Evolutionary conservation across 2,797 vertebrate species (phyloP).

Genomic region (Labroides dimidiatus): DNA sequence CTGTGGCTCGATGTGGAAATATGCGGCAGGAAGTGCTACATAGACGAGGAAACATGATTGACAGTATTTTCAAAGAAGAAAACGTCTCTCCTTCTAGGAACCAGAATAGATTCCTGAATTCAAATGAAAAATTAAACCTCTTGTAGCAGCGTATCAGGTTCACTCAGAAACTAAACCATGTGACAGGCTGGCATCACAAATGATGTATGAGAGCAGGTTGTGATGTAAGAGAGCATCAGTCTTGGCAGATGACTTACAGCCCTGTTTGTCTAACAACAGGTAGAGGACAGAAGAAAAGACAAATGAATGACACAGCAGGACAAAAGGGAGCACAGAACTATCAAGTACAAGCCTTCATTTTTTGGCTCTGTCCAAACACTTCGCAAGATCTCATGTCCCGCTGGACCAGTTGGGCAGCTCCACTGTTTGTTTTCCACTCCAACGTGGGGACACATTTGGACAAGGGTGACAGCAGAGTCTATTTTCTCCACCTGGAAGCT

Average conservation of each 20-base stretch:
- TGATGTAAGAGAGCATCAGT: slow-evolving; percentile 18
- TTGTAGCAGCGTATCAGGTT: slow-evolving; percentile 11
- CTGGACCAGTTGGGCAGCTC: slow-evolving; percentile 57
- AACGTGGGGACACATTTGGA: slow-evolving; percentile 79
- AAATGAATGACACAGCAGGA: slow-evolving; percentile 11
- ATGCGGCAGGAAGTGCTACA: slow-evolving; percentile 14
- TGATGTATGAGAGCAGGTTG: slow-evolving; percentile 10
- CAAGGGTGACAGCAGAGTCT: slow-evolving; percentile 77
- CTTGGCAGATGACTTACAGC: slow-evolving; percentile 11
- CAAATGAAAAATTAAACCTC: slow-evolving; percentile 2
- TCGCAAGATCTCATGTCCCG: slow-evolving; percentile 52
- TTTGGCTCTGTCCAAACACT: slow-evolving; percentile 36
- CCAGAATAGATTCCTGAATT: slow-evolving; percentile 17
- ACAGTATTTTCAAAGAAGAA: slow-evolving; percentile 49
- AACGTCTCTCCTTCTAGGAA: slow-evolving; percentile 37
- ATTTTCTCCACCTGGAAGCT: slow-evolving; percentile 85
- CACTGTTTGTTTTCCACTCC: slow-evolving; percentile 78
- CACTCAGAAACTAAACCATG: neutral
- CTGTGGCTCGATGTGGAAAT: slow-evolving; percentile 1
- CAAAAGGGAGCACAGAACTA: slow-evolving; percentile 7
- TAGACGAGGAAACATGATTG: slow-evolving; percentile 32
- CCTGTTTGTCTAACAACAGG: slow-evolving; percentile 11
- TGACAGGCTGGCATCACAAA: neutral
- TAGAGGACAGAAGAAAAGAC: slow-evolving; percentile 28
- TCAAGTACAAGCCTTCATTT: slow-evolving; percentile 33